phyloP scores from a whole-genome alignment of 2,797 vertebrate species.

The Cynopterus sphinx region DNA sequence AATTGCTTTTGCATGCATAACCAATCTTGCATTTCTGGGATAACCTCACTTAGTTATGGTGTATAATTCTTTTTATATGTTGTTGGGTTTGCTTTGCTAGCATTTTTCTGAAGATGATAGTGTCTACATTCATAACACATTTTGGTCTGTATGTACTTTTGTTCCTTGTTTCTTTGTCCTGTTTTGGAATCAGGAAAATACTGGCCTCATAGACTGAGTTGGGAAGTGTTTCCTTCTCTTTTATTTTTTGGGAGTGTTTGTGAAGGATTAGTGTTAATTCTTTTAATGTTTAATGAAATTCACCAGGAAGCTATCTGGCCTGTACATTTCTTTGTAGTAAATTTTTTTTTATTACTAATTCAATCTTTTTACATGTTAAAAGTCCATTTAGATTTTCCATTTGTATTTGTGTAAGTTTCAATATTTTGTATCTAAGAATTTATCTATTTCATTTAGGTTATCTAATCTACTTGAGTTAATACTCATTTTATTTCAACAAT shows the following conservation, averaged over 20 bases:
- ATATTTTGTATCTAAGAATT: not conserved
- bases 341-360: not conserved
- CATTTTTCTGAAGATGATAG: not conserved
- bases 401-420: not conserved
- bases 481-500: not conserved
- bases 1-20: not conserved
- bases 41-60: not conserved
- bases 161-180: not conserved
- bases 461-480: not conserved
- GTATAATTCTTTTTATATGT: not conserved
- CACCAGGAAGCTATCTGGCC: not conserved
- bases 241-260: not conserved
- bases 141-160: not conserved
- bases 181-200: not conserved
- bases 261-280: not conserved
- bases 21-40: not conserved
- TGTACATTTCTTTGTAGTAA: not conserved
- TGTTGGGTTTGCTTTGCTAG: not conserved
- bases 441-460: not conserved
- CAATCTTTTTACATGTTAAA: conserved; percentile 3
- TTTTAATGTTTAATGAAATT: not conserved
- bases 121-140: not conserved
- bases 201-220: not conserved
- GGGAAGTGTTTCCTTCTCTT: not conserved
- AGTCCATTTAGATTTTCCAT: not conserved